Evolutionary conservation across 2,797 vertebrate species (phyloP).

Genomic region (Alca torda): DNA sequence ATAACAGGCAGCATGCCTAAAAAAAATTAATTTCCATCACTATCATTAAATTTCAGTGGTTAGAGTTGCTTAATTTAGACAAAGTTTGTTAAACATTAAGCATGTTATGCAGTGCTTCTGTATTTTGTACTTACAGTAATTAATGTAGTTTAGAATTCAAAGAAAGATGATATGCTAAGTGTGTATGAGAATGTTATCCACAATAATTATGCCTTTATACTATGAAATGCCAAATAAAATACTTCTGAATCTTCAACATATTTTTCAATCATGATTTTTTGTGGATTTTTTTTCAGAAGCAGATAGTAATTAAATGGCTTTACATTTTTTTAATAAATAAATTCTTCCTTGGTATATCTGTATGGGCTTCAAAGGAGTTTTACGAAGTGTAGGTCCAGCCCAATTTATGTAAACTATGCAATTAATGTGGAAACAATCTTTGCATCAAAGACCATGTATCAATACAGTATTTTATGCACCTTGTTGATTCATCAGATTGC

Average conservation of each 20-base stretch:
- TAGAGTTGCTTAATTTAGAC: not conserved
- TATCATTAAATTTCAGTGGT: not conserved
- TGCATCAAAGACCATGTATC: not conserved
- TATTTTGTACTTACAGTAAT: not conserved
- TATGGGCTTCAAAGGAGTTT: not conserved
- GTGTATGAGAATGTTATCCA: not conserved
- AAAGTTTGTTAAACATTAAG: not conserved
- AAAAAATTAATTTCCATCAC: not conserved
- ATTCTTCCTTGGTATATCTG: not conserved
- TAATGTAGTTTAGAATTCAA: not conserved
- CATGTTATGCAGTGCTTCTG: not conserved
- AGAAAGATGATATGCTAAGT: not conserved
- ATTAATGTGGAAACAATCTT: not conserved
- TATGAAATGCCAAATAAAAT: not conserved
- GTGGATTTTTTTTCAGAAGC: not conserved
- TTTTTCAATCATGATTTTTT: not conserved
- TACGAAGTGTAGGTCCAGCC: not conserved
- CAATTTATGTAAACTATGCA: not conserved
- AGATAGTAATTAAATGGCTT: not conserved
- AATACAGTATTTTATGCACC: not conserved
- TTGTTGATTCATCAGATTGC: not conserved
- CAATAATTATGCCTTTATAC: not conserved
- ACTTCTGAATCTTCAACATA: not conserved
- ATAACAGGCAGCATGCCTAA: conserved; percentile 92
- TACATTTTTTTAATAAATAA: not conserved